Conservation (phyloP, 2,797 vertebrate species). For the Anolis apletophallus region DNA sequence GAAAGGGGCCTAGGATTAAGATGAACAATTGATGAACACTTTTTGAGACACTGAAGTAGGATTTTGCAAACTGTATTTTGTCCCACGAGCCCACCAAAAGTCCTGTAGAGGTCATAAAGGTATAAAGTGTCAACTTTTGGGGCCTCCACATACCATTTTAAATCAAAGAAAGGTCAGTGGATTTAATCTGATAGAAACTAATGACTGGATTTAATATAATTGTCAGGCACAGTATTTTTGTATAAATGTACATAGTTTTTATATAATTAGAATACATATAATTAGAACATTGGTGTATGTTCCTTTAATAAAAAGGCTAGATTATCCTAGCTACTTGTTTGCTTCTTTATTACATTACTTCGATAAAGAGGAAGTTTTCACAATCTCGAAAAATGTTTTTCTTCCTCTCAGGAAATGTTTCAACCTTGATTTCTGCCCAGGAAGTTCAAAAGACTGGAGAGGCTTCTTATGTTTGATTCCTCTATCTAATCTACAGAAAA, state of each 20-base stretch:
- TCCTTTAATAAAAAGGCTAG: background rate
- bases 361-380: background rate
- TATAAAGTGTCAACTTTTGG: too few species aligned
- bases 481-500: slow-evolving; percentile 35
- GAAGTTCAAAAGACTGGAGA: slow-evolving; percentile 29
- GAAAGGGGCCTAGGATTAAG: too few species aligned
- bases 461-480: slow-evolving; percentile 31
- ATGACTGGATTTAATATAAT: background rate
- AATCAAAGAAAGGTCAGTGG: background rate
- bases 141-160: too few species aligned
- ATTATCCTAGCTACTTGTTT: background rate
- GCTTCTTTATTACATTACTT: background rate
- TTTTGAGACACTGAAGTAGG: too few species aligned
- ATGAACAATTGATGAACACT: too few species aligned
- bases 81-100: too few species aligned
- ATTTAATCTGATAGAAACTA: background rate
- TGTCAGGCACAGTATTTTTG: background rate
- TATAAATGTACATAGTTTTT: background rate
- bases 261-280: background rate
- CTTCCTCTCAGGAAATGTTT: background rate
- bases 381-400: background rate
- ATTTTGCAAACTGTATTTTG: too few species aligned
- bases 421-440: slow-evolving; percentile 15
- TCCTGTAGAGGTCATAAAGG: too few species aligned
- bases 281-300: background rate